These are phyloP conservation scores for Bombus breviceps DNA, from an alignment of 1,140 invertebrate genomes.

Conservation along the genomic window DNA sequence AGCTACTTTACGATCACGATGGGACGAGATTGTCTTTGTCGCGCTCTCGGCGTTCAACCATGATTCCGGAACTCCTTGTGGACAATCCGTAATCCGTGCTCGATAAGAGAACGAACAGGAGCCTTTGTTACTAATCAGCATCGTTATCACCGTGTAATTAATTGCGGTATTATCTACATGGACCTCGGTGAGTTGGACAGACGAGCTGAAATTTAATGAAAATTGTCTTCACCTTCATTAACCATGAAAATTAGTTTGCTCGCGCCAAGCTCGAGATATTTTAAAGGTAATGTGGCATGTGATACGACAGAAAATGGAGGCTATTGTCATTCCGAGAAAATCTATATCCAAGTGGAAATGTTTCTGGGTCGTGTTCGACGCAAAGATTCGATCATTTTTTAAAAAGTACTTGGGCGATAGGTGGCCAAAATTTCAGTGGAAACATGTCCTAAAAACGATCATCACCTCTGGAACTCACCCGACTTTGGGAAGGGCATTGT, in stretches of 20 bases:
- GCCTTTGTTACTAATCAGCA: slow-evolving; percentile 80
- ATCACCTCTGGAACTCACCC: slow-evolving; percentile 67
- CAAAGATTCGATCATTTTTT: neutral
- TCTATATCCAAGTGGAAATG: too few relatives aligned
- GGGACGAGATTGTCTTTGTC: slow-evolving; percentile 76
- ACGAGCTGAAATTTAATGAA: slow-evolving; percentile 57
- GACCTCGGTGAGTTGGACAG: slow-evolving; percentile 79
- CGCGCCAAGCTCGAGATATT: neutral
- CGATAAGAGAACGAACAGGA: slow-evolving; percentile 75
- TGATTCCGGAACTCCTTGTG: slow-evolving; percentile 75
- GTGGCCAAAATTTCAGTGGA: slow-evolving; percentile 1
- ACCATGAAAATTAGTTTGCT: neutral
- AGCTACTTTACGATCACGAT: slow-evolving; percentile 77
- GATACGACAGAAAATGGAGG: neutral
- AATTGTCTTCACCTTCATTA: slow-evolving; percentile 2
- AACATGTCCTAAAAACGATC: slow-evolving; percentile 37
- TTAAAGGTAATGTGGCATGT: neutral
- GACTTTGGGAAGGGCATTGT: slow-evolving; percentile 76
- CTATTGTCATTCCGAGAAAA: neutral
- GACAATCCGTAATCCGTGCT: slow-evolving; percentile 78
- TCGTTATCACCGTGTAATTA: slow-evolving; percentile 75
- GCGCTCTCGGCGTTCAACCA: slow-evolving; percentile 76
- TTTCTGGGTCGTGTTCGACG: neutral
- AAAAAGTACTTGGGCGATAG: neutral
- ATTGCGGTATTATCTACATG: slow-evolving; percentile 77